Base-by-base conservation (phyloP, 2,888 invertebrate species). In the Ochropacha duplaris region DNA sequence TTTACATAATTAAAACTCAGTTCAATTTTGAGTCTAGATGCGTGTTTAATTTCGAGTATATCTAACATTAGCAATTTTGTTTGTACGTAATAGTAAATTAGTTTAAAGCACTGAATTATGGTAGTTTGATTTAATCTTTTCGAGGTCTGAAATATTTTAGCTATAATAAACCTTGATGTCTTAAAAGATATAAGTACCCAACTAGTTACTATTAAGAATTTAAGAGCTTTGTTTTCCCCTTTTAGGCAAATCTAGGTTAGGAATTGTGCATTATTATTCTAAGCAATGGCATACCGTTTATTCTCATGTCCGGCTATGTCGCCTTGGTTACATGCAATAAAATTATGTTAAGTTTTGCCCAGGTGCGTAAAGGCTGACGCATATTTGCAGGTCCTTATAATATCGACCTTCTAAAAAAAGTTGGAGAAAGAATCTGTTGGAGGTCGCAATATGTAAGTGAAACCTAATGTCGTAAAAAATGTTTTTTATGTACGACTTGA, bases 271-370 rank as follows among this genome's bases (percentile, higher is more conserved):
- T 28, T 49, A 65, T 61, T 66, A 64, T 58, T 52, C 54, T 55
- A 64, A 57, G 69, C 65, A 71, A 74, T 62, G 71, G 65, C 68
- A 63, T 70, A 63, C 54, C 59, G 56, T 59, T 65, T 60, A 66
- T 16, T 51, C 28, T 51, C 9, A 26, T 68, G 71, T 81, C 82
- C 83, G 79, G 74, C 65, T 73, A 57, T 65, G 56, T 81, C 65
- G 60, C 81, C 83, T 82, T 82, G 81, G 65, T 68, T 69, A 64
- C 39, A 65, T 61, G 67, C 62, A 64, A 71, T 73, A 66, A 71
- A 69, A 69, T 74, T 74, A 75, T 68, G 63, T 61, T 57, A 68
- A 66, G 62, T 68, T 72, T 74, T 70, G 71, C 76, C 70, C 65
- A 66, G 64, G 62, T 69, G 63, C 36, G 49, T 62, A 65, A 74